phyloP scores from a whole-genome alignment of 2,113 vertebrate genomes.

The Semicossyphus pulcher region DNA sequence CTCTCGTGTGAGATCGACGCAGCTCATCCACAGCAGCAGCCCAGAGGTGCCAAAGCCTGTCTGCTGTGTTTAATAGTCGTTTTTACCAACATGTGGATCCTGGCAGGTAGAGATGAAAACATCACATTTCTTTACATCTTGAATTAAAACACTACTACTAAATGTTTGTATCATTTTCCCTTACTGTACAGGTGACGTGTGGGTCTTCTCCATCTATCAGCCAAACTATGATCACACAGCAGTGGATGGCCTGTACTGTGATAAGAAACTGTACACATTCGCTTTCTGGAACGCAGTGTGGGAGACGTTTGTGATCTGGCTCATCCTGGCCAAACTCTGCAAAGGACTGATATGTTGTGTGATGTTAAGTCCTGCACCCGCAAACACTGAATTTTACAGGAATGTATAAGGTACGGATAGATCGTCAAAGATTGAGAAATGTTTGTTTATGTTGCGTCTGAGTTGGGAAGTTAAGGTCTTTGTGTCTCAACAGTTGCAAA shows the following conservation, averaged over 20 bases:
- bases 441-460: too few species aligned
- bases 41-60: neutral
- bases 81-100: neutral
- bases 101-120: slow-evolving; percentile 12
- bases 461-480: too few species aligned
- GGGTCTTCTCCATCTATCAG: slow-evolving; percentile 75
- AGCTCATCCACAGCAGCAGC: neutral
- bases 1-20: neutral
- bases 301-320: neutral
- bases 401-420: neutral
- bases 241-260: slow-evolving; percentile 60
- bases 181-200: slow-evolving; percentile 70
- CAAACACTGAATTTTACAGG: neutral
- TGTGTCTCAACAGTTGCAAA: too few species aligned
- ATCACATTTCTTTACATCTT: neutral
- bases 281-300: slow-evolving; percentile 64
- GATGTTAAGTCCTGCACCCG: neutral
- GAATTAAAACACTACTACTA: neutral
- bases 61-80: rapidly evolving
- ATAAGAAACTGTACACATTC: slow-evolving; percentile 72
- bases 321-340: neutral
- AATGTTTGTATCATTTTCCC: neutral
- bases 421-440: neutral
- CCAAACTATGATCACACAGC: slow-evolving; percentile 66
- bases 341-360: slow-evolving; percentile 18